These are phyloP conservation scores for Vesta saturnalis DNA, from an alignment of 2,888 invertebrate species.

Conservation along the genomic window DNA sequence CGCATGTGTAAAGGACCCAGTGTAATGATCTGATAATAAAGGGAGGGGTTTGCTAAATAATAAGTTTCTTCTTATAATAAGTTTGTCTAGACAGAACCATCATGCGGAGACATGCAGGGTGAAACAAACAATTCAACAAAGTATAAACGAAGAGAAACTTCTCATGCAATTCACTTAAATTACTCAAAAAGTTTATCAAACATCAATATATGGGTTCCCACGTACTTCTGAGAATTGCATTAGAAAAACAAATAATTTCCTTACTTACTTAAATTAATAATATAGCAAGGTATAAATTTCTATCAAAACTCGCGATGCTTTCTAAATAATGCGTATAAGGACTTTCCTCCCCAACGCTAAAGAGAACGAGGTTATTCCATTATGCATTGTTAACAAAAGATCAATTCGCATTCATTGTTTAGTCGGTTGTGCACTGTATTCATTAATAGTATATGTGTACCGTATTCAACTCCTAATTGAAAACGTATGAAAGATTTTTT, in stretches of 20 bases:
- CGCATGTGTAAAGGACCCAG: slow-evolving; percentile 14
- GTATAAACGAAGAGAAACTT: slow-evolving; percentile 17
- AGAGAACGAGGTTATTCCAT: slow-evolving; percentile 24
- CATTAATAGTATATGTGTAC: slow-evolving; percentile 28
- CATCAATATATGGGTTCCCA: slow-evolving; percentile 14
- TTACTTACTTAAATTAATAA: slow-evolving; percentile 18
- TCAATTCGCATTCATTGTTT: slow-evolving; percentile 33
- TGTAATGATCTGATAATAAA: slow-evolving; percentile 25
- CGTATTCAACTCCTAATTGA: not conserved
- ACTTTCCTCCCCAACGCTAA: slow-evolving; percentile 13
- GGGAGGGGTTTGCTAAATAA: slow-evolving; percentile 14
- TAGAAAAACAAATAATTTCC: slow-evolving; percentile 16
- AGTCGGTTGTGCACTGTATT: slow-evolving; percentile 25
- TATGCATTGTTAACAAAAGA: slow-evolving; percentile 35
- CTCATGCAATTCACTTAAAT: slow-evolving; percentile 15
- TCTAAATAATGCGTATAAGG: slow-evolving; percentile 25
- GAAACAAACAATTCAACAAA: slow-evolving; percentile 35
- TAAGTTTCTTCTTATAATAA: slow-evolving; percentile 24
- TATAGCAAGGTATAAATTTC: slow-evolving; percentile 26
- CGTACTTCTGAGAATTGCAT: not conserved
- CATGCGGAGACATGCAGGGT: slow-evolving; percentile 23
- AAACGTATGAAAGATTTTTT: not conserved
- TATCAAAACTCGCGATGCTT: slow-evolving; percentile 19
- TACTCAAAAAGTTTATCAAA: slow-evolving; percentile 21
- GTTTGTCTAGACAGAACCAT: slow-evolving; percentile 30